These are phyloP conservation scores for Myathropa florea DNA, from an alignment of 2,888 invertebrate species.

Conservation along the genomic window DNA sequence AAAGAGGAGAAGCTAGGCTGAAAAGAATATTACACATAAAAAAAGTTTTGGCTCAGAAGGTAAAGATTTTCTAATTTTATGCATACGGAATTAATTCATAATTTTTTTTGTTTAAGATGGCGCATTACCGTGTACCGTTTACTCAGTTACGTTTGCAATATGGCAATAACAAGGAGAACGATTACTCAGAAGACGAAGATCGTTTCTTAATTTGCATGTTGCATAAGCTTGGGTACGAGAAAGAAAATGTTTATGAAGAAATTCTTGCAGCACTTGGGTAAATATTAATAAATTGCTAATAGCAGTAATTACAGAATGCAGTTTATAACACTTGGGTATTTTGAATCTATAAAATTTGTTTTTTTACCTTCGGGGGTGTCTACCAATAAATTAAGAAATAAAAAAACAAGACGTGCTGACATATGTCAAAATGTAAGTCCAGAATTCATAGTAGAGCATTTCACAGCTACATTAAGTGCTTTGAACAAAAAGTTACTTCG, in stretches of 20 bases:
- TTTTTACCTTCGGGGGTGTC: no score
- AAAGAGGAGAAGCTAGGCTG: conserved; percentile 98
- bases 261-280: conserved; percentile 93
- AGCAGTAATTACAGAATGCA: neutral
- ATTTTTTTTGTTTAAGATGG: conserved; percentile 77
- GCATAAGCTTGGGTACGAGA: conserved; percentile 98
- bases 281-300: conserved; percentile 65
- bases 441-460: no score
- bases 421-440: no score
- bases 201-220: conserved; percentile 98
- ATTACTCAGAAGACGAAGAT: conserved; percentile 90
- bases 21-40: conserved; percentile 91
- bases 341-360: no score
- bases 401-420: no score
- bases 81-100: neutral
- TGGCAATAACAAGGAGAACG: conserved; percentile 98
- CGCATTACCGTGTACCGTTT: conserved; percentile 98
- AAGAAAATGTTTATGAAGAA: conserved; percentile 99
- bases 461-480: no score
- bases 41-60: conserved; percentile 85
- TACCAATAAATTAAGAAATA: no score
- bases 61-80: conserved; percentile 46
- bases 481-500: no score
- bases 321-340: no score
- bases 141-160: conserved; percentile 98